phyloP scores from a whole-genome alignment of 1,140 invertebrate species.

The Drosophila persimilis region DNA sequence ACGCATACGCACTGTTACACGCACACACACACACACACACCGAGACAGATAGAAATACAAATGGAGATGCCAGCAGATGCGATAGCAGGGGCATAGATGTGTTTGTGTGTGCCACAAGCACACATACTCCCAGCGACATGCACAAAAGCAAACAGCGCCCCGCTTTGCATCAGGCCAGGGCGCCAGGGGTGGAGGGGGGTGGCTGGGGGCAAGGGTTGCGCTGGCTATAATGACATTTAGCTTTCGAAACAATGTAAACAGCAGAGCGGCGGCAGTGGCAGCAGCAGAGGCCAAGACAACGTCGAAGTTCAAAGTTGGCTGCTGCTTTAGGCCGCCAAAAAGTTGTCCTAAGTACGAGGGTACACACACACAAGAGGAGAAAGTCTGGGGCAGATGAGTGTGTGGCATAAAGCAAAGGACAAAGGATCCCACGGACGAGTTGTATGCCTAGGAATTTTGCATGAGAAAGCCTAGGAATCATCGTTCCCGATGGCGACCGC shows the following conservation, averaged over 20 bases:
- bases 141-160: conserved; percentile 64
- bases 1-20: conserved; percentile 79
- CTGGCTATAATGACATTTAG: conserved; percentile 78
- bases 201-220: conserved; percentile 30
- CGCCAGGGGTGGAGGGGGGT: neutral
- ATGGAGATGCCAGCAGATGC: conserved; percentile 44
- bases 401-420: conserved; percentile 11
- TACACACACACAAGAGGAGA: conserved; percentile 23
- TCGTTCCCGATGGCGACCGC: conserved; percentile 43
- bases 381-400: neutral
- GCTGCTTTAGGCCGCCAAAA: conserved; percentile 68
- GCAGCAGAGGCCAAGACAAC: conserved; percentile 37
- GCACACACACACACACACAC: conserved; percentile 39
- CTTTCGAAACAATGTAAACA: conserved; percentile 80
- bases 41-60: conserved; percentile 19
- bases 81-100: conserved; percentile 49
- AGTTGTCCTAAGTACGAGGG: conserved; percentile 67
- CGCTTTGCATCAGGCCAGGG: conserved; percentile 63
- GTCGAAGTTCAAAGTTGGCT: conserved; percentile 75
- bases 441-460: conserved; percentile 73
- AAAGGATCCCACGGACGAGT: conserved; percentile 28
- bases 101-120: conserved; percentile 52
- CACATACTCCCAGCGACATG: conserved; percentile 37
- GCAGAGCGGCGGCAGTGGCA: conserved; percentile 18
- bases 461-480: conserved; percentile 45